Conservation (phyloP, 2,113 vertebrate species). For the Vanacampus margaritifer region DNA sequence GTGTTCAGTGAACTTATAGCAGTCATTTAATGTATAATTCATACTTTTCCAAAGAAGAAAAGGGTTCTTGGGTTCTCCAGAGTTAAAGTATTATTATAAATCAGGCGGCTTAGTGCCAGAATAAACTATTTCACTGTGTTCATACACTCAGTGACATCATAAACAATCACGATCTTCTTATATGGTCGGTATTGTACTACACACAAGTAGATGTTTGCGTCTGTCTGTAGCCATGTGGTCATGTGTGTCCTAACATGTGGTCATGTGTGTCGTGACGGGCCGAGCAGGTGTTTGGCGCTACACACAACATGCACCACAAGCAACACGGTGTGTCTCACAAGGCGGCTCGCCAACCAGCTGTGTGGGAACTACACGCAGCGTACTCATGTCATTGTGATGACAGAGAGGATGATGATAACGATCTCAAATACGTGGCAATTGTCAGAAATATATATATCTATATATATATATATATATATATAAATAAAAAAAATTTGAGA, state of each 20-base stretch:
- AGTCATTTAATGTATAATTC: too few relatives aligned
- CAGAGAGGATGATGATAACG: not conserved
- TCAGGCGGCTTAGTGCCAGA: too few relatives aligned
- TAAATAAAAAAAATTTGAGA: too few relatives aligned
- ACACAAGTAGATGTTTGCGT: not conserved
- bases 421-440: not conserved
- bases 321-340: not conserved
- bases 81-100: too few relatives aligned
- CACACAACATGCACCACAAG: conserved; percentile 6
- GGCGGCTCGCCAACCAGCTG: conserved; percentile 28
- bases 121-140: too few relatives aligned
- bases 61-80: too few relatives aligned
- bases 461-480: too few relatives aligned
- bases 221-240: not conserved
- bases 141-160: not conserved
- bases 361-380: conserved; percentile 23
- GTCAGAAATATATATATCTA: too few relatives aligned
- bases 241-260: not conserved
- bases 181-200: not conserved
- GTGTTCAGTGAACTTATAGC: too few relatives aligned
- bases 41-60: too few relatives aligned
- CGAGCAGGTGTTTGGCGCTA: conserved; percentile 58
- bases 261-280: conserved; percentile 38
- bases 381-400: not conserved
- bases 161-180: too few relatives aligned